Conservation (phyloP, 2,888 invertebrate genomes). For the Lymantria dispar region DNA sequence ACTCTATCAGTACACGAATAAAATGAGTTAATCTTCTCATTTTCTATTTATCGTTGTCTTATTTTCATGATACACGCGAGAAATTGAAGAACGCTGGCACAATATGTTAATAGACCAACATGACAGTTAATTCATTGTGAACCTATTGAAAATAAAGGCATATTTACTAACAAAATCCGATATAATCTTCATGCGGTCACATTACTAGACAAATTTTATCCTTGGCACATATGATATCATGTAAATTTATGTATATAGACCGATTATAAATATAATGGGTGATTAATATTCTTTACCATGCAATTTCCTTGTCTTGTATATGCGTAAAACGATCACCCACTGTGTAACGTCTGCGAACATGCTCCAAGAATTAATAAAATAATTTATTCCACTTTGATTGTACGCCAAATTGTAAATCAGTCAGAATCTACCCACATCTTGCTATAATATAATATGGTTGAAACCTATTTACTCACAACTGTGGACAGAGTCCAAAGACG, state of each 20-base stretch:
- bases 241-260: too few relatives aligned
- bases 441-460: slow-evolving; percentile 2
- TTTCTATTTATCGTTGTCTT: too few relatives aligned
- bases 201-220: background rate
- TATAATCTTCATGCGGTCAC: too few relatives aligned
- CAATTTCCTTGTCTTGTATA: slow-evolving; percentile 29
- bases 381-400: slow-evolving; percentile 15
- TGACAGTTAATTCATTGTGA: too few relatives aligned
- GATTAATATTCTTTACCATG: slow-evolving; percentile 31
- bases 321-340: slow-evolving; percentile 9
- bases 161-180: too few relatives aligned
- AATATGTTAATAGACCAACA: too few relatives aligned
- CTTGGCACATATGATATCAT: background rate
- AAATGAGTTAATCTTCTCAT: too few relatives aligned
- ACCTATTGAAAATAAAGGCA: too few relatives aligned
- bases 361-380: slow-evolving; percentile 11
- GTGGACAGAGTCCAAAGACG: background rate
- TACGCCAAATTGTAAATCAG: slow-evolving; percentile 19
- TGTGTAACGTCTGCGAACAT: slow-evolving; percentile 1
- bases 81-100: too few relatives aligned
- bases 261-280: slow-evolving; percentile 4
- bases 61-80: too few relatives aligned
- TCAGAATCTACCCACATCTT: slow-evolving; percentile 5
- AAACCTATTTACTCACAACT: background rate
- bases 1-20: too few relatives aligned